Evolutionary conservation across 2,113 vertebrate species (phyloP).

Genomic region (Lepus americanus): DNA sequence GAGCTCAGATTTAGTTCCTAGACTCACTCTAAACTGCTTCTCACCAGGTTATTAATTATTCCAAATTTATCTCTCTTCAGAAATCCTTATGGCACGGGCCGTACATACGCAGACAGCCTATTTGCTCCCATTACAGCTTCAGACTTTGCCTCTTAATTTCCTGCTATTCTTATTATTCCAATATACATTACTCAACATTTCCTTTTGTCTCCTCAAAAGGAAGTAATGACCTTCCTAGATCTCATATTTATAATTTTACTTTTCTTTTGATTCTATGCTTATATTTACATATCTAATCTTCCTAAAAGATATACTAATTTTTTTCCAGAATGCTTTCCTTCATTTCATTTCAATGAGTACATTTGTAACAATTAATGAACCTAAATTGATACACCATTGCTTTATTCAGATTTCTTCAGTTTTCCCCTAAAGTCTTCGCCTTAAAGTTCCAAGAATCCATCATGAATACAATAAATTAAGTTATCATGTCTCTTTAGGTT

Average conservation of each 20-base stretch:
- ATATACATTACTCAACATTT: background rate
- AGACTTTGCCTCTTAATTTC: background rate
- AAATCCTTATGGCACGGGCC: background rate
- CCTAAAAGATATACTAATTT: background rate
- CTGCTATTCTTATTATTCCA: background rate
- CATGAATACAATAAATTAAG: background rate
- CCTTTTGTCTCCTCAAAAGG: background rate
- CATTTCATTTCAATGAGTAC: background rate
- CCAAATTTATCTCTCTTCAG: background rate
- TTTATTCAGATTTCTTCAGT: background rate
- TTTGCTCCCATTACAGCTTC: background rate
- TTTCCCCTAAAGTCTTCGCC: background rate
- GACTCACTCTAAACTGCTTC: background rate
- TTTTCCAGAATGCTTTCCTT: background rate
- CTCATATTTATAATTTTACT: background rate
- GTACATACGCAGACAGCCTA: background rate
- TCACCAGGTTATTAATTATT: background rate
- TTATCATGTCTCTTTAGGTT: background rate
- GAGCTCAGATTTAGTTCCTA: background rate
- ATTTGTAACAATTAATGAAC: background rate
- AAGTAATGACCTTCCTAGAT: background rate
- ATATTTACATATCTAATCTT: background rate
- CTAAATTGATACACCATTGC: background rate
- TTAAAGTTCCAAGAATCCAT: background rate
- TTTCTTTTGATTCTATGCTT: background rate